Evolutionary conservation across 2,797 vertebrate genomes (phyloP).

Genomic region (Dallia pectoralis): DNA sequence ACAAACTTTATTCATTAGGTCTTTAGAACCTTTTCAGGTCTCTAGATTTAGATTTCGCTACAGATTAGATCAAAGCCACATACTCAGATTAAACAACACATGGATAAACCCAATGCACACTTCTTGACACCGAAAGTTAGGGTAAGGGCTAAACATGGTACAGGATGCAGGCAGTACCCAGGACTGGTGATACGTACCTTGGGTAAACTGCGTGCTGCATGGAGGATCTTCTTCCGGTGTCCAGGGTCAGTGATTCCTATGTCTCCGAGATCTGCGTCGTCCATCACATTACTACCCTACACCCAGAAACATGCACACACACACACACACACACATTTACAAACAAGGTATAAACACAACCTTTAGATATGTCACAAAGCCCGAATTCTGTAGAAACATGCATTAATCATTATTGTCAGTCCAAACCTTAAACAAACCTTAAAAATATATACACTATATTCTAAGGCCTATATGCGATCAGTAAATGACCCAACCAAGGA

Average conservation of each 20-base stretch:
- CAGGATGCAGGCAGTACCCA: neutral
- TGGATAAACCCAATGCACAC: neutral
- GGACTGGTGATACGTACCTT: constrained; percentile 76
- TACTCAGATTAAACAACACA: neutral
- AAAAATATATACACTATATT: constrained; percentile 5
- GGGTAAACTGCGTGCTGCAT: constrained; percentile 88
- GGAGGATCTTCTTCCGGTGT: constrained; percentile 93
- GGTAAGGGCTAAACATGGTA: neutral
- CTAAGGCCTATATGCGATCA: neutral
- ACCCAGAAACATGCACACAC: constrained; percentile 36
- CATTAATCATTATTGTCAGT: constrained; percentile 1
- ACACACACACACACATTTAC: constrained; percentile 24
- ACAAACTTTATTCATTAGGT: no score
- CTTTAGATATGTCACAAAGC: no score
- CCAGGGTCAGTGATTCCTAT: constrained; percentile 90
- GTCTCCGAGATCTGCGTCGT: constrained; percentile 94
- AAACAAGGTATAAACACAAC: constrained; percentile 7
- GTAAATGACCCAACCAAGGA: constrained; percentile 18
- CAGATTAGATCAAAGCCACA: neutral
- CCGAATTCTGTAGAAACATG: neutral
- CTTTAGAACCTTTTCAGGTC: no score
- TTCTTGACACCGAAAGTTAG: neutral
- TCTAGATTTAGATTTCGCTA: no score
- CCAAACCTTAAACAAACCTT: no score
- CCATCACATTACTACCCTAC: constrained; percentile 92